Conservation (phyloP, 1,140 invertebrate genomes). For the Papilio machaon region DNA sequence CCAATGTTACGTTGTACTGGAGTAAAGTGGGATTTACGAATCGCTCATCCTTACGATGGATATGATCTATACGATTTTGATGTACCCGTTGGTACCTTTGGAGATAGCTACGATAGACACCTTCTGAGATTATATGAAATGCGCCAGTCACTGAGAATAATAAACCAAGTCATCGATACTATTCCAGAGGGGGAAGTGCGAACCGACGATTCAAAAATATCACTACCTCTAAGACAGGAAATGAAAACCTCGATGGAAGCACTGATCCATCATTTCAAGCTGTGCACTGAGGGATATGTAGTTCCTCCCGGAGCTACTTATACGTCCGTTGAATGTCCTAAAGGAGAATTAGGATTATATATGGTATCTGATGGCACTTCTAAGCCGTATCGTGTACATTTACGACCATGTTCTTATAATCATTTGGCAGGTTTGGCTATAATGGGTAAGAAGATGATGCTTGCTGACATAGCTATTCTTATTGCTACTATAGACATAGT, state of each 20-base stretch:
- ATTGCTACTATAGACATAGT: constrained; percentile 92
- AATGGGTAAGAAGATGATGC: constrained; percentile 84
- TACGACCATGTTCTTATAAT: constrained; percentile 89
- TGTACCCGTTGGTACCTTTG: constrained; percentile 90
- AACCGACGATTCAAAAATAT: constrained; percentile 92
- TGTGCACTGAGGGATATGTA: constrained; percentile 90
- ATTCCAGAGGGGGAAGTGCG: constrained; percentile 93
- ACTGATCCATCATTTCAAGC: constrained; percentile 94
- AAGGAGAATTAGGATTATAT: constrained; percentile 94
- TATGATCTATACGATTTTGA: constrained; percentile 94
- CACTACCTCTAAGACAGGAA: constrained; percentile 88
- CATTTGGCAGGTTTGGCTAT: constrained; percentile 86
- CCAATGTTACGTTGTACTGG: constrained; percentile 91
- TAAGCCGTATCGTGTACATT: constrained; percentile 91
- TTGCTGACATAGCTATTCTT: constrained; percentile 92
- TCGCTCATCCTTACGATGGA: constrained; percentile 92
- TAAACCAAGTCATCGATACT: constrained; percentile 90
- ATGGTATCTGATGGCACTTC: constrained; percentile 92
- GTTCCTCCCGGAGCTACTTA: constrained; percentile 93
- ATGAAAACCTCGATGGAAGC: constrained; percentile 97
- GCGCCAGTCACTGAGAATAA: constrained; percentile 69
- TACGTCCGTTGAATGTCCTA: constrained; percentile 90
- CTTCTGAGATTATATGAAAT: constrained; percentile 68
- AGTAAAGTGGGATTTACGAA: constrained; percentile 95
- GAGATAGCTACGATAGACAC: constrained; percentile 92